These are phyloP conservation scores for Hyphantria cunea DNA, from an alignment of 1,140 invertebrate genomes.

Conservation along the genomic window DNA sequence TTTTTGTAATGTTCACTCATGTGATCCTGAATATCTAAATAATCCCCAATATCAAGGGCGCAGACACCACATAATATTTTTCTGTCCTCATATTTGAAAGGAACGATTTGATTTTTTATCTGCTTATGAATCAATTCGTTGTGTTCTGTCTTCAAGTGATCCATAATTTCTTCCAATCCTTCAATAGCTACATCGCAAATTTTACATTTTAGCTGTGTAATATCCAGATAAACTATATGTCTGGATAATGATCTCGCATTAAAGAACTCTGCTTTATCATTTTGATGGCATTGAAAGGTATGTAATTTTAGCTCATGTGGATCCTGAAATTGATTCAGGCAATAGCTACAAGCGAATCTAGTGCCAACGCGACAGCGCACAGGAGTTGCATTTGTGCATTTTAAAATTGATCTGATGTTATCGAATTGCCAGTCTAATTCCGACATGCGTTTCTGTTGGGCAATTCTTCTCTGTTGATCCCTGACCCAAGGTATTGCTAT, in stretches of 20 bases:
- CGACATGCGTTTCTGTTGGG: constrained; percentile 16
- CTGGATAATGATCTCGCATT: constrained; percentile 23
- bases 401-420: constrained; percentile 45
- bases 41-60: constrained; percentile 11
- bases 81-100: constrained; percentile 25
- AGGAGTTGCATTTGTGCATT: constrained; percentile 50
- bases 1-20: constrained; percentile 39
- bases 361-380: constrained; percentile 39
- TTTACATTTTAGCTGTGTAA: constrained; percentile 41
- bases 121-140: constrained; percentile 38
- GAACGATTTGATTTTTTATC: constrained; percentile 42
- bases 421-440: constrained; percentile 48
- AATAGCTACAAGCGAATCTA: constrained; percentile 47
- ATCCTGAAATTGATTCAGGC: constrained; percentile 37
- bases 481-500: constrained; percentile 19
- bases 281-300: constrained; percentile 32
- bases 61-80: constrained; percentile 29
- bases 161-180: constrained; percentile 33
- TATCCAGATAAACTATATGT: constrained; percentile 40
- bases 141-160: constrained; percentile 39
- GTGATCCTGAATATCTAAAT: constrained; percentile 30
- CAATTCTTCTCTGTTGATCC: constrained; percentile 25
- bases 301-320: constrained; percentile 45
- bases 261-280: constrained; percentile 33
- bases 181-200: constrained; percentile 34